Base-by-base conservation (phyloP, 2,113 vertebrate genomes). In the Lepisosteus oculatus region DNA sequence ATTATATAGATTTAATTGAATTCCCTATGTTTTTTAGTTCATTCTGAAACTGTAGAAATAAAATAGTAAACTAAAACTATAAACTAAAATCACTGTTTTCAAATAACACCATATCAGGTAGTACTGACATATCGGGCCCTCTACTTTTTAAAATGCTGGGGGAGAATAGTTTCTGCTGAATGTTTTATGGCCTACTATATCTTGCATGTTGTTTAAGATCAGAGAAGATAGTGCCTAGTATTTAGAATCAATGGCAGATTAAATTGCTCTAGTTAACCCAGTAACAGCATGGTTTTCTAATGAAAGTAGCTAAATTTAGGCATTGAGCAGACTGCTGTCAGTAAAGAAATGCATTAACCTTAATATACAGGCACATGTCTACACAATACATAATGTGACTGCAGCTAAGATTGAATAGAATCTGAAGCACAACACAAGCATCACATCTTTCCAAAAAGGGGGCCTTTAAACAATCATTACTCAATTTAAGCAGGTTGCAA, bases 401-500 rank as follows among this genome's bases (percentile, higher is more conserved):
- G 1, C 47, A 6, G 47, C 5, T 51, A 2, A 51, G 47, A 51
- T 51, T 51, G 47, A 59, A 3, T n/a, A 12, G n/a, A 12, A 13
- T 59, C 13, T 59, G 56, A 59, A 59, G 56, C 4, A 51, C 47
- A 51, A 1, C 9, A 6, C 56, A 11, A 59, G 12, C 56, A 59
- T 59, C 56, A 6, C 13, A 4, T n/a, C 56, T 11, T 12, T 12
- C 56, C n/a, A 11, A n/a, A 13, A 59, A 59, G 7, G 42, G 13
- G 5, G 17, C 4, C 17, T 12, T 64, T 64, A 64, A 17, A 43
- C 17, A 15, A 64, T 41, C n/a, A 42, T 64, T 41, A 64, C 42
- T 64, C 62, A 42, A 11, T 64, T 64, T 64, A 64, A 64, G 17
- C 41, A 64, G 62, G 62, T 64, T 41, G 12, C 62, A 64, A 64